These are phyloP conservation scores for Amblyjoppa proteus DNA, from an alignment of 2,888 invertebrate species.

Conservation along the genomic window DNA sequence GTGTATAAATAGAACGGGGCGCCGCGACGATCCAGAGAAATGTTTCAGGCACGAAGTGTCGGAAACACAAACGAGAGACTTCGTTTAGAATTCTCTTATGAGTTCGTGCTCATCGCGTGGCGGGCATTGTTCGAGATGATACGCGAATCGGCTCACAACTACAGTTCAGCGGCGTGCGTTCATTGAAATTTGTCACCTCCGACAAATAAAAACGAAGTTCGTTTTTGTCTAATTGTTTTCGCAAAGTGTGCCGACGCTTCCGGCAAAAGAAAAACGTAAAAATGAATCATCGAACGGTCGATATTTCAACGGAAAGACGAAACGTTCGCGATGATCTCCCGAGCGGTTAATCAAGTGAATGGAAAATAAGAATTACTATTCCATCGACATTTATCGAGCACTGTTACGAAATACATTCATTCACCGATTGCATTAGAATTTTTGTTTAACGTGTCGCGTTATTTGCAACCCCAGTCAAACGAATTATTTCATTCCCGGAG, in stretches of 20 bases:
- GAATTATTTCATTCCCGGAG: slow-evolving; percentile 26
- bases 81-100: slow-evolving; percentile 45
- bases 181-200: not conserved
- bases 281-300: not conserved
- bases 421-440: slow-evolving; percentile 53
- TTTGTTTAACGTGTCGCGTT: slow-evolving; percentile 38
- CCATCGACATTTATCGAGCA: slow-evolving; percentile 44
- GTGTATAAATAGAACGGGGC: slow-evolving; percentile 60
- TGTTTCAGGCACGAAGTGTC: slow-evolving; percentile 52
- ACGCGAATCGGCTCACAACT: not conserved
- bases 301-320: not conserved
- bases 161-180: not conserved
- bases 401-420: slow-evolving; percentile 47
- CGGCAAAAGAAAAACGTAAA: not conserved
- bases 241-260: not conserved
- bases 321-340: not conserved
- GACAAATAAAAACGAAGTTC: slow-evolving; percentile 5
- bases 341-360: not conserved
- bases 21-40: slow-evolving; percentile 42
- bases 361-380: not conserved
- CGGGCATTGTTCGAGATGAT: slow-evolving; percentile 37
- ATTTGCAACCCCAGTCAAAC: slow-evolving; percentile 30
- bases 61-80: slow-evolving; percentile 38
- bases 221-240: not conserved
- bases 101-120: slow-evolving; percentile 56